Evolutionary conservation across 2,113 vertebrate genomes (phyloP).

Genomic region (Tychaedon coryphoeus): DNA sequence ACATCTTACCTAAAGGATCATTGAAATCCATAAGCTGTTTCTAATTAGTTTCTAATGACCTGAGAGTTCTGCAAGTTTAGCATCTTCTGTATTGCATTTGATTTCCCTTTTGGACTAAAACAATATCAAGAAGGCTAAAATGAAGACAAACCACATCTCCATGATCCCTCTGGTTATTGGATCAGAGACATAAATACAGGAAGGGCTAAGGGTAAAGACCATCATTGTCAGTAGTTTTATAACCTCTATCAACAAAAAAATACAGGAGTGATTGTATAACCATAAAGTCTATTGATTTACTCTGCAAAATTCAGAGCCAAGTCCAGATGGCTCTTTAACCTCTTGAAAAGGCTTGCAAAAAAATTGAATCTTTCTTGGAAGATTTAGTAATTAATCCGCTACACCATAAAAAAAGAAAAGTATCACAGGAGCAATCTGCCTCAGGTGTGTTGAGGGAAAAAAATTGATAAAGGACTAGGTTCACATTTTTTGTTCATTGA

Average conservation of each 20-base stretch:
- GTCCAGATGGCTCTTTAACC: background rate
- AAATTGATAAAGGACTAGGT: background rate
- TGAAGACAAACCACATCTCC: slow-evolving; percentile 67
- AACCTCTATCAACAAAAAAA: slow-evolving; percentile 38
- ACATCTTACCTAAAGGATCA: slow-evolving; percentile 59
- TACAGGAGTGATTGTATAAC: slow-evolving; percentile 2
- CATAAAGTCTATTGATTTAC: background rate
- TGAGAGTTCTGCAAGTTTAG: slow-evolving; percentile 67
- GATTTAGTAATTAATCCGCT: background rate
- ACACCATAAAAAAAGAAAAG: background rate
- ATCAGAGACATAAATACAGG: slow-evolving; percentile 65
- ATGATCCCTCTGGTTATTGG: slow-evolving; percentile 48
- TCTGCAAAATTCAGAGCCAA: background rate
- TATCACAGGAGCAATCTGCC: background rate
- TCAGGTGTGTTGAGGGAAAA: background rate
- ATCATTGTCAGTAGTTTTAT: slow-evolving; percentile 50
- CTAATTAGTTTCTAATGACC: slow-evolving; percentile 77
- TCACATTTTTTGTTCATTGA: background rate
- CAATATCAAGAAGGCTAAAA: slow-evolving; percentile 58
- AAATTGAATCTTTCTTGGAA: background rate
- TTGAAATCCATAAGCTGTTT: slow-evolving; percentile 66
- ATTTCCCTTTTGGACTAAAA: slow-evolving; percentile 70
- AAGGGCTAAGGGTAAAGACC: slow-evolving; percentile 65
- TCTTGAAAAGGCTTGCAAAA: background rate
- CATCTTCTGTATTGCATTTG: slow-evolving; percentile 69